Conservation (phyloP, 2,113 vertebrate genomes). For the Aleadryas rufinucha region DNA sequence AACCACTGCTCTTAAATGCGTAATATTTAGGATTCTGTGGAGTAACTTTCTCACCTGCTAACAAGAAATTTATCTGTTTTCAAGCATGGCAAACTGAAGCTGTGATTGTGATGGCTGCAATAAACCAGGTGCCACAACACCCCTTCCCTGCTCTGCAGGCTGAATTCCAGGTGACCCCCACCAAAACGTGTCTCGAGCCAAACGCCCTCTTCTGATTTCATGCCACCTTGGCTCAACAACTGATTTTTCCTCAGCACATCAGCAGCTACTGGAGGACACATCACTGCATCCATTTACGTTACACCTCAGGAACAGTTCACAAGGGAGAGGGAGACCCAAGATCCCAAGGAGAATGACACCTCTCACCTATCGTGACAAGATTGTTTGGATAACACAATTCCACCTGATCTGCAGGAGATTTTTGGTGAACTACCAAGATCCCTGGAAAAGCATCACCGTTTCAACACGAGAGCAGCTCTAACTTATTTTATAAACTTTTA, state of each 20-base stretch:
- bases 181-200: rapidly evolving
- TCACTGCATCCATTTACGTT: not conserved
- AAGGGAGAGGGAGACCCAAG: not conserved
- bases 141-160: not conserved
- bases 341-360: not conserved
- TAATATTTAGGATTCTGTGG: not conserved
- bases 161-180: not conserved
- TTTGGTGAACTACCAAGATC: not conserved
- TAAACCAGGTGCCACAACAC: not conserved
- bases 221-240: not conserved
- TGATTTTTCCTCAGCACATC: not conserved
- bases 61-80: not conserved
- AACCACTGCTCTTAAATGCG: not conserved
- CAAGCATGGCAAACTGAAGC: not conserved
- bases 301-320: not conserved
- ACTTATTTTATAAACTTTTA: not conserved
- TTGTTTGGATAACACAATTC: not conserved
- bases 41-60: not conserved
- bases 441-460: not conserved
- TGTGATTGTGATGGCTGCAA: not conserved
- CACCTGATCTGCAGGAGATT: not conserved
- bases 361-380: rapidly evolving
- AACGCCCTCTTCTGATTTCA: not conserved
- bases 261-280: not conserved
- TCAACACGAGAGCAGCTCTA: not conserved